Evolutionary conservation across 2,113 vertebrate genomes (phyloP).

Genomic region (Melanerpes formicivorus): DNA sequence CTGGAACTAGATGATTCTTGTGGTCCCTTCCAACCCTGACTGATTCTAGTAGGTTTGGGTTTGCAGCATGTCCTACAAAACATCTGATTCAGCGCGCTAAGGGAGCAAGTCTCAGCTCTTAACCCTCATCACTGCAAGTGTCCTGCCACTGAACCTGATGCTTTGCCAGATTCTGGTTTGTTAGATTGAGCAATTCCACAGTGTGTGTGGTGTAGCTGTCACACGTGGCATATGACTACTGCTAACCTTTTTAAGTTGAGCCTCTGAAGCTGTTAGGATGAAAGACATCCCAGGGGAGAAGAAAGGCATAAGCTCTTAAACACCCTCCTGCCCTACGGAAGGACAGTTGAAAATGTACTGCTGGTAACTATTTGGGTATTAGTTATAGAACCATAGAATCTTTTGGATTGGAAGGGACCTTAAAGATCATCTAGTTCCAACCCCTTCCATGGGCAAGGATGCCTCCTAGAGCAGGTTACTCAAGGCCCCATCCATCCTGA

Average conservation of each 20-base stretch:
- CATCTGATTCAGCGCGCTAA: neutral
- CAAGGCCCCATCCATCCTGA: too few relatives aligned
- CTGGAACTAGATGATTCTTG: too few relatives aligned
- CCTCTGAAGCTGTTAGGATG: neutral
- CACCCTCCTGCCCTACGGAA: neutral
- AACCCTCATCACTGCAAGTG: neutral
- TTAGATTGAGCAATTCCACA: neutral
- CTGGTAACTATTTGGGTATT: neutral
- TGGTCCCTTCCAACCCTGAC: too few relatives aligned
- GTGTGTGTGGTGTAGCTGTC: neutral
- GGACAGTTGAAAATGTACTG: neutral
- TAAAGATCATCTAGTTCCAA: too few relatives aligned
- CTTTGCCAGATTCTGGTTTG: neutral
- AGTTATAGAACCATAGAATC: too few relatives aligned
- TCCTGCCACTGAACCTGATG: neutral
- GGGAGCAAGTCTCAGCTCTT: neutral
- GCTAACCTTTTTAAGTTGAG: neutral
- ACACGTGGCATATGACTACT: neutral
- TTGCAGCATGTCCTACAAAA: neutral
- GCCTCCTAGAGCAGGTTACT: too few relatives aligned
- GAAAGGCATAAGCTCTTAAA: neutral
- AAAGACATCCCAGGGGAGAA: neutral
- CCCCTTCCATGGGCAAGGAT: too few relatives aligned
- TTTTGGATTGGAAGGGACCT: too few relatives aligned
- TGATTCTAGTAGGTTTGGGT: neutral